Evolutionary conservation across 2,888 invertebrate species (phyloP).

Genomic region (Heliconius charithonia): DNA sequence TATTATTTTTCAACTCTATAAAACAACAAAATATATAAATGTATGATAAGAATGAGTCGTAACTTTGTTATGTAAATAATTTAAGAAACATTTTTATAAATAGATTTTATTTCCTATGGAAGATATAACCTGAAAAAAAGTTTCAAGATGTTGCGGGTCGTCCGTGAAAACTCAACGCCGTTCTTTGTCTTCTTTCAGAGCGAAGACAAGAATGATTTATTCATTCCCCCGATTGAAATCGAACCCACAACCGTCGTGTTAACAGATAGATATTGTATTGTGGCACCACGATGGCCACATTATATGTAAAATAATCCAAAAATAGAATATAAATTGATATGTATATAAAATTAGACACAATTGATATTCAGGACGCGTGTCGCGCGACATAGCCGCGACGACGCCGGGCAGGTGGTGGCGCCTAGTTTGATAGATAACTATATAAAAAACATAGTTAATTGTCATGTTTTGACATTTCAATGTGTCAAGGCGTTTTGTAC

Average conservation of each 20-base stretch:
- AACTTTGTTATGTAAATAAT: no score
- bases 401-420: slow-evolving; percentile 39
- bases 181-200: not conserved
- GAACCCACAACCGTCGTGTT: not conserved
- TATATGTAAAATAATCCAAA: not conserved
- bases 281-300: no score
- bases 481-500: slow-evolving; percentile 36
- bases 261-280: not conserved
- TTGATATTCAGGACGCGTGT: slow-evolving; percentile 42
- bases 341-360: slow-evolving; percentile 30
- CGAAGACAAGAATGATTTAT: not conserved
- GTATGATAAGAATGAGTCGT: no score
- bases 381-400: slow-evolving; percentile 38
- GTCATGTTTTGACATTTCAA: slow-evolving; percentile 33
- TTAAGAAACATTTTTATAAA: no score
- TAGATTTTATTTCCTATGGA: no score
- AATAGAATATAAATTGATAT: slow-evolving; percentile 12
- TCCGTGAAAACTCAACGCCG: no score
- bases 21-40: no score
- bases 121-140: no score
- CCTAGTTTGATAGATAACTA: slow-evolving; percentile 27
- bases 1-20: no score
- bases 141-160: no score
- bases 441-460: slow-evolving; percentile 31
- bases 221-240: not conserved